These are phyloP conservation scores for Philereme vetulata DNA, from an alignment of 2,888 invertebrate species.

Conservation along the genomic window DNA sequence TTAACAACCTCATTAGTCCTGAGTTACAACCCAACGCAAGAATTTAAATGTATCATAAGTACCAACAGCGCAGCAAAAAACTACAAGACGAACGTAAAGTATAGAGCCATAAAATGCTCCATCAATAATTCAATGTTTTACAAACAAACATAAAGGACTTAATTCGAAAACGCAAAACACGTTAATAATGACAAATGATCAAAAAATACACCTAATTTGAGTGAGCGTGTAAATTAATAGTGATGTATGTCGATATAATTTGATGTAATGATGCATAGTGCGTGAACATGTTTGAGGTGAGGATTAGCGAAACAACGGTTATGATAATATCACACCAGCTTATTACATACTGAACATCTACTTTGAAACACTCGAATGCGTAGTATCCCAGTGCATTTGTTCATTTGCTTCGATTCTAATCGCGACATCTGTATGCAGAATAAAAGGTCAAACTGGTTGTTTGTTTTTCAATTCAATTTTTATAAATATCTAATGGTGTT, in stretches of 20 bases:
- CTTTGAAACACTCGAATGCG: slow-evolving; percentile 43
- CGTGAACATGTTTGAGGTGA: slow-evolving; percentile 57
- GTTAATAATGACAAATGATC: slow-evolving; percentile 73
- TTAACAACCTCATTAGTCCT: slow-evolving; percentile 47
- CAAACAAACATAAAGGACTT: slow-evolving; percentile 48
- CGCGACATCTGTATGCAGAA: slow-evolving; percentile 47
- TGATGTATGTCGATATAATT: slow-evolving; percentile 57
- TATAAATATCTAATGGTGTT: slow-evolving; percentile 20
- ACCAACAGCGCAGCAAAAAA: slow-evolving; percentile 30
- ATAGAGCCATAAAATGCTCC: slow-evolving; percentile 42
- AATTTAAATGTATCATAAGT: slow-evolving; percentile 42
- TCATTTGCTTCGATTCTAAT: slow-evolving; percentile 60
- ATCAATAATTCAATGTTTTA: slow-evolving; percentile 43
- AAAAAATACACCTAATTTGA: slow-evolving; percentile 68
- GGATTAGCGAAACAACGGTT: slow-evolving; percentile 53
- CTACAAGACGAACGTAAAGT: slow-evolving; percentile 37
- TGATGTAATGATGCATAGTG: slow-evolving; percentile 57
- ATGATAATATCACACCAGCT: slow-evolving; percentile 59
- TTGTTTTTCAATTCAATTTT: slow-evolving; percentile 22
- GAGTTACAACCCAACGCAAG: slow-evolving; percentile 50
- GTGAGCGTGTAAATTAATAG: slow-evolving; percentile 68
- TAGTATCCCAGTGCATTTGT: slow-evolving; percentile 36
- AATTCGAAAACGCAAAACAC: slow-evolving; percentile 47
- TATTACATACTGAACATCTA: slow-evolving; percentile 14
- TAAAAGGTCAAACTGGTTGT: slow-evolving; percentile 47